Evolutionary conservation across 2,888 invertebrate species (phyloP), one percentile per base, ranked within the genome.

Genomic region (Chrysina gloriosa): DNA sequence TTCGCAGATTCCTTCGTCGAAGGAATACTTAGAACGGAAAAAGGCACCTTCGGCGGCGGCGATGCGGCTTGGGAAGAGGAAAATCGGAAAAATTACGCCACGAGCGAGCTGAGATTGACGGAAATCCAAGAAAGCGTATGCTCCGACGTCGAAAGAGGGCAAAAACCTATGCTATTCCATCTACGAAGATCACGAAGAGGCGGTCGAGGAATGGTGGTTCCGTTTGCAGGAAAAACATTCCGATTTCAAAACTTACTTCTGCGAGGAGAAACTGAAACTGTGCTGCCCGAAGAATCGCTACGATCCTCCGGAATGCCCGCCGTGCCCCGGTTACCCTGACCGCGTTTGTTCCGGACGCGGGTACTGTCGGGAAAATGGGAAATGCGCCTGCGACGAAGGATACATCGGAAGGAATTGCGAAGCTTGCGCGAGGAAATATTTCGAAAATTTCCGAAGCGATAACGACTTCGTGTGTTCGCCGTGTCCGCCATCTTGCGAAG

Each of bases 61-160:
- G 96, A 97, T 81, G 89, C 95, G 0, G 94, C 93, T 2, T 97
- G 96, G 95, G 97, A 97, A 80, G 94, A 95, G 80, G 90, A 94
- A 77, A 93, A 94, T 75, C 83, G 94, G 61, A 90, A 90, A 61
- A 89, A 90, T 0, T 97, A 96, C 80, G 89, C 91, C 71, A 91
- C 88, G 3, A 95, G 96, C 81, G 97, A 97, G 86, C 90, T 97
- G 25, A 87, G 97, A 50, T 84, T 97, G 36, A 89, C 95, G 7
- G 98, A 98, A 82, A 95, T 97, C 63, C 93, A 96, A 83, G 97
- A 97, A 77, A 86, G 89, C 19, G 83, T 97, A 4, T 98, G 98
- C 81, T 87, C 87, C 11, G 94, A 94, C 69, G 86, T 91, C 0
- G 84, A 84, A 39, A 89, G 90, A 72, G 89, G 19, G 92, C 29